Percentiles rank a stretch among this genome's conserved stretches.
Evolutionary conservation across 2,797 vertebrate genomes (phyloP).

Genomic region (Enteromius afrohamiltoni): DNA sequence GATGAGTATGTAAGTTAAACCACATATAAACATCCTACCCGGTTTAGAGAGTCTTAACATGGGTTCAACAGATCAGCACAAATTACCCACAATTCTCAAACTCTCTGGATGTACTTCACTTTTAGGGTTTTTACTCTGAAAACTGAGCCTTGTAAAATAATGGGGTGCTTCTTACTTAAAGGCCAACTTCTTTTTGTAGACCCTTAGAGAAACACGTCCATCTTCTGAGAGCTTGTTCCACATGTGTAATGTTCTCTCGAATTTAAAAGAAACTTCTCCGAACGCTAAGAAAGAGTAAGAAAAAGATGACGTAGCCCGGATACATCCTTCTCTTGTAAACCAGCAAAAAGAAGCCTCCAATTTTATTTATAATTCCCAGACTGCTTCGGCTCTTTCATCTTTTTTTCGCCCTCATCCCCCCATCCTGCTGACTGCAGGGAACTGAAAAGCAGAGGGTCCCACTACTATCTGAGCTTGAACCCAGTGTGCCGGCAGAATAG

Average conservation of each 20-base stretch:
- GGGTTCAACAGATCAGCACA: not conserved
- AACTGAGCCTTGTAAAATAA: constrained; percentile 14
- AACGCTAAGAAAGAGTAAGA: constrained; percentile 27
- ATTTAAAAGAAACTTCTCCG: constrained; percentile 68
- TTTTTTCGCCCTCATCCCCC: constrained; percentile 34
- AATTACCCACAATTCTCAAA: constrained; percentile 3
- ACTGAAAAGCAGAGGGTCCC: constrained; percentile 70
- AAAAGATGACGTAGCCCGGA: constrained; percentile 43
- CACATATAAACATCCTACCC: not conserved
- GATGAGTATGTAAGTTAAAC: not conserved
- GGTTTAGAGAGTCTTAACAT: not conserved
- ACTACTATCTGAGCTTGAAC: constrained; percentile 75
- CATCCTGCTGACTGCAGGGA: constrained; percentile 73
- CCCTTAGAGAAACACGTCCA: constrained; percentile 66
- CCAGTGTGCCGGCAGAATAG: constrained; percentile 72
- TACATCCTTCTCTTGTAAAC: constrained; percentile 64
- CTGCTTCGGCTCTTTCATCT: constrained; percentile 53
- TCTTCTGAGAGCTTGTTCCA: constrained; percentile 59
- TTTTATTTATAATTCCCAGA: constrained; percentile 61
- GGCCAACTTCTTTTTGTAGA: constrained; percentile 57
- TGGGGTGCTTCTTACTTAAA: constrained; percentile 52
- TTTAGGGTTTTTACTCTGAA: constrained; percentile 1
- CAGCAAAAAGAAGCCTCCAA: constrained; percentile 61
- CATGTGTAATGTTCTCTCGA: constrained; percentile 58
- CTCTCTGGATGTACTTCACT: not conserved